Conservation (phyloP, 2,888 invertebrate species). For the Trichopoda pennipes region DNA sequence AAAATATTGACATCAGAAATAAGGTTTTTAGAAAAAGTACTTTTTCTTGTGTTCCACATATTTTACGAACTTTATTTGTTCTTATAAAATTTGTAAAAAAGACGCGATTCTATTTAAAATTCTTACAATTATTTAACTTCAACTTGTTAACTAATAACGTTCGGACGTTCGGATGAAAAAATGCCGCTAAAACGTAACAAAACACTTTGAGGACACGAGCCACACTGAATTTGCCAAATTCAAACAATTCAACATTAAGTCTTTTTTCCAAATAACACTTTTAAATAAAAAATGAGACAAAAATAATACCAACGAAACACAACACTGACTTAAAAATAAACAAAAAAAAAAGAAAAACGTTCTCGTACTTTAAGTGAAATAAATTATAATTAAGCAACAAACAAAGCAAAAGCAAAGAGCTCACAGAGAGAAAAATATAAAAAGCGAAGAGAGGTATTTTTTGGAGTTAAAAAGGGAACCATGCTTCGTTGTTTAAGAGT, state of each 20-base stretch:
- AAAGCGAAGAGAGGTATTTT: constrained; percentile 7
- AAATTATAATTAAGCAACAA: constrained; percentile 41
- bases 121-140: constrained; percentile 59
- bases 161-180: constrained; percentile 8
- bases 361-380: constrained; percentile 29
- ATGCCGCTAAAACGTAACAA: constrained; percentile 75
- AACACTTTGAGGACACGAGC: constrained; percentile 81
- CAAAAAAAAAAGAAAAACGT: constrained; percentile 4
- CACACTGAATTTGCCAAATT: constrained; percentile 79
- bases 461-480: neutral
- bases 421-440: constrained; percentile 16
- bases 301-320: constrained; percentile 21
- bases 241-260: constrained; percentile 77
- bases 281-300: constrained; percentile 28
- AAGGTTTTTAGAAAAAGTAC: constrained; percentile 2
- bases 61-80: neutral
- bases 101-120: neutral
- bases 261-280: constrained; percentile 66
- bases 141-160: constrained; percentile 15
- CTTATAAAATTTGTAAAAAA: neutral
- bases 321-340: constrained; percentile 29
- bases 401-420: constrained; percentile 25
- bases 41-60: no score
- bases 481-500: neutral
- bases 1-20: neutral